Conservation (phyloP, 2,888 invertebrate genomes). For the Phortica magna region DNA sequence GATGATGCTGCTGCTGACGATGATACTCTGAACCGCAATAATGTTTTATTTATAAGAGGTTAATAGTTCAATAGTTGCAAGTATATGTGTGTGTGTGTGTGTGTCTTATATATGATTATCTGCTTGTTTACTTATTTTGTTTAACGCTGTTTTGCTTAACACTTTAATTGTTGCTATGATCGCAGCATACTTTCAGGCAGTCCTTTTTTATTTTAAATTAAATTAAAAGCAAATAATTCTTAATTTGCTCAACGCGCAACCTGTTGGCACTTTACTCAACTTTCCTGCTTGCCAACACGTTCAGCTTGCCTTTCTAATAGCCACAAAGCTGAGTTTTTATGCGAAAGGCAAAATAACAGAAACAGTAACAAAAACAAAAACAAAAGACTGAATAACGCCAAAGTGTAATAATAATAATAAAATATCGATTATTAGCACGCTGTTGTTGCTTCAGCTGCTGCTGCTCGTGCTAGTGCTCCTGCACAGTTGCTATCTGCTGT, state of each 20-base stretch:
- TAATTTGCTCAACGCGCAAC: constrained; percentile 22
- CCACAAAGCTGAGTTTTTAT: not conserved
- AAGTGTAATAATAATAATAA: constrained; percentile 16
- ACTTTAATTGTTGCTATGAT: too few species aligned
- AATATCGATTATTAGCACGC: constrained; percentile 23
- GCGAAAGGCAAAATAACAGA: not conserved
- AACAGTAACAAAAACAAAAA: not conserved
- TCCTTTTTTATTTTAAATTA: constrained; percentile 24
- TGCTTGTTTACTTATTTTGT: not conserved
- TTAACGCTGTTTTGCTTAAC: not conserved
- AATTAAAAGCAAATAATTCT: constrained; percentile 37
- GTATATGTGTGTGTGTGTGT: not conserved
- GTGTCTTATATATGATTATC: not conserved
- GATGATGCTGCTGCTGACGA: not conserved
- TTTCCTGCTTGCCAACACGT: not conserved
- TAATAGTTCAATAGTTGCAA: constrained; percentile 26
- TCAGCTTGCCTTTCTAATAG: not conserved
- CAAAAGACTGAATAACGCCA: constrained; percentile 3
- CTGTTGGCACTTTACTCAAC: not conserved
- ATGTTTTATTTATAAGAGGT: constrained; percentile 59
- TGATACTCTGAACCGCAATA: constrained; percentile 26
- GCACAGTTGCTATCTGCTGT: not conserved
- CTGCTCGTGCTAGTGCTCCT: not conserved
- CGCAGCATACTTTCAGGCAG: too few species aligned
- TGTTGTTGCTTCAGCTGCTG: not conserved